These are phyloP conservation scores for Notoglanidium macrostoma DNA, from an alignment of 2,797 vertebrate species.

Conservation along the genomic window DNA sequence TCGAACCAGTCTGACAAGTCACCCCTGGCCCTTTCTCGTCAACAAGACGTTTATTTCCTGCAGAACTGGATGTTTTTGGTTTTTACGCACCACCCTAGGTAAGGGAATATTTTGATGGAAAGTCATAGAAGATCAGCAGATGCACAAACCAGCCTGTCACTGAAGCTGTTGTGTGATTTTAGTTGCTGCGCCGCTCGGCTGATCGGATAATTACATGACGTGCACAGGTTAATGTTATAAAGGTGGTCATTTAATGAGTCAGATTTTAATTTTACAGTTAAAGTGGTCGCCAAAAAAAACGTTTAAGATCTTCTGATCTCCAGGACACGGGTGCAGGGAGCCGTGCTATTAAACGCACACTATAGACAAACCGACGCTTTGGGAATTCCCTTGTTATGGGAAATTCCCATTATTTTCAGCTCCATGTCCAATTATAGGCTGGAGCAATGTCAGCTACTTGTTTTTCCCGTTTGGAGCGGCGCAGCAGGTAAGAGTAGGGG, in stretches of 20 bases:
- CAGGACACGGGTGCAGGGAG: slow-evolving; percentile 45
- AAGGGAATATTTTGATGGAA: too few relatives aligned
- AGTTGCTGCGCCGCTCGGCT: background rate
- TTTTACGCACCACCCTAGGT: background rate
- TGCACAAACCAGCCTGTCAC: background rate
- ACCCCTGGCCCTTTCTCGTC: background rate
- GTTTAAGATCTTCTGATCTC: slow-evolving; percentile 35
- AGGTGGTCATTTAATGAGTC: background rate
- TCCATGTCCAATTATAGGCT: slow-evolving; percentile 75
- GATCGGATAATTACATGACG: background rate
- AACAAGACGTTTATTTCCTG: background rate
- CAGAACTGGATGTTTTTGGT: background rate
- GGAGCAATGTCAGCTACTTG: slow-evolving; percentile 49
- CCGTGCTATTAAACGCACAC: slow-evolving; percentile 62
- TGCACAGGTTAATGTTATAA: background rate
- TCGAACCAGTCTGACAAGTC: background rate
- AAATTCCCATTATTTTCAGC: slow-evolving; percentile 78
- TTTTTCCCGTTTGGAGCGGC: slow-evolving; percentile 14
- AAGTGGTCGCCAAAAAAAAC: background rate
- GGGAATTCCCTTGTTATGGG: slow-evolving; percentile 77
- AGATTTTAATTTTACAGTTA: background rate
- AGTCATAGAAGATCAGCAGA: background rate
- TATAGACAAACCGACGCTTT: slow-evolving; percentile 49
- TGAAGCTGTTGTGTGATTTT: background rate
- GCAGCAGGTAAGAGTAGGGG: slow-evolving; percentile 24